Conservation (phyloP, 2,113 vertebrate species). For the Crocuta crocuta region DNA sequence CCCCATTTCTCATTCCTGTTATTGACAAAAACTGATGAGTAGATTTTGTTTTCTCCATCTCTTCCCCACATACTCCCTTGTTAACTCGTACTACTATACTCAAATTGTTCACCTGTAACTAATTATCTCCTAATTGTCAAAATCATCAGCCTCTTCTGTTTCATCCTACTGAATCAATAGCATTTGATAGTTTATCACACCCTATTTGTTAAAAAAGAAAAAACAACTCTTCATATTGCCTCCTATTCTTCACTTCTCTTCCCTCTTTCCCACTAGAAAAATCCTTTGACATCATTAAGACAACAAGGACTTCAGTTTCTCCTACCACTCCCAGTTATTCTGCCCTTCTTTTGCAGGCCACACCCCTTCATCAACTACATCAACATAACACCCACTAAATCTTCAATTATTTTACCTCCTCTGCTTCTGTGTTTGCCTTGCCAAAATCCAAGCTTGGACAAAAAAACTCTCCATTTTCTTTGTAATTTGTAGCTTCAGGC, state of each 20-base stretch:
- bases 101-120: constrained; percentile 13
- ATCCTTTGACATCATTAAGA: neutral
- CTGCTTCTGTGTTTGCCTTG: neutral
- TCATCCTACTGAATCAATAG: neutral
- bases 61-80: neutral
- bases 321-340: neutral
- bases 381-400: neutral
- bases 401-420: neutral
- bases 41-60: neutral
- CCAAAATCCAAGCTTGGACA: neutral
- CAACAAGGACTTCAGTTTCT: neutral
- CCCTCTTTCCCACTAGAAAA: neutral
- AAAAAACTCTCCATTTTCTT: neutral
- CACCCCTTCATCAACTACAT: neutral
- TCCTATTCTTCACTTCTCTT: neutral
- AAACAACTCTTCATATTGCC: neutral
- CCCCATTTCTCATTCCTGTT: neutral
- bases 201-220: neutral
- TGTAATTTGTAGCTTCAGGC: neutral
- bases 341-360: neutral
- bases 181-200: constrained; percentile 35
- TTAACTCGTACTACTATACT: constrained; percentile 19
- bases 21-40: constrained; percentile 20
- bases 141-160: neutral
- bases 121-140: neutral